Evolutionary conservation across 2,797 vertebrate species (phyloP), one percentile per base, ranked within the genome.

Genomic region (Falco rusticolus): DNA sequence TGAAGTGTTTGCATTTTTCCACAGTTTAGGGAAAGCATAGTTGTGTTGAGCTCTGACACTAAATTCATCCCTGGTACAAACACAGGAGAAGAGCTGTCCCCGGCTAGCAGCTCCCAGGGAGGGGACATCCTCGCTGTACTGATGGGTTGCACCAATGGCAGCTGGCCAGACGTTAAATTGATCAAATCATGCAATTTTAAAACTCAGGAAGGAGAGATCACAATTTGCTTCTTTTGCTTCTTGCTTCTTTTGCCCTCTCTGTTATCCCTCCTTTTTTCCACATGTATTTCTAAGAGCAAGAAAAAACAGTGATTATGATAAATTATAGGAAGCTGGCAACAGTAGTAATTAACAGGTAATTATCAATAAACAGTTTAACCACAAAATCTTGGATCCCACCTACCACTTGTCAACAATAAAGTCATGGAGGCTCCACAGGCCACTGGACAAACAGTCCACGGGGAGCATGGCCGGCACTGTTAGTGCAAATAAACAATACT

Each of bases 321-420:
- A 97, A 98, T 98, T 97, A 96, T 85, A 96, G 97, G 95, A 98
- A 97, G 94, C 89, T 96, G 97, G 96, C 96, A 96, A 95, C 77
- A 72, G 83, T 17, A 79, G 94, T 97, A 98, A 98, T 98, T 98
- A 98, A 97, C 97, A 98, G 97, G 97, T 98, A 98, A 98, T 98
- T 98, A 98, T 96, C 98, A 98, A 97, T 98, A 98, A 98, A 98
- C 97, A 98, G 97, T 97, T 97, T 97, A 96, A 98, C 98, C 97
- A 96, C 97, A 96, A 93, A 96, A 97, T 89, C 96, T 97, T 96
- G 94, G 96, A 97, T 98, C 93, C 97, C 94, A 97, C 97, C 97
- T 97, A 93, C 97, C 91, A 94, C 96, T 98, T 98, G 97, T 98
- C 98, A 98, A 97, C 97, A 98, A 96, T 97, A 97, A 97, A 98